Conservation (phyloP, 2,888 invertebrate genomes). For the Plagiodera versicolora region DNA sequence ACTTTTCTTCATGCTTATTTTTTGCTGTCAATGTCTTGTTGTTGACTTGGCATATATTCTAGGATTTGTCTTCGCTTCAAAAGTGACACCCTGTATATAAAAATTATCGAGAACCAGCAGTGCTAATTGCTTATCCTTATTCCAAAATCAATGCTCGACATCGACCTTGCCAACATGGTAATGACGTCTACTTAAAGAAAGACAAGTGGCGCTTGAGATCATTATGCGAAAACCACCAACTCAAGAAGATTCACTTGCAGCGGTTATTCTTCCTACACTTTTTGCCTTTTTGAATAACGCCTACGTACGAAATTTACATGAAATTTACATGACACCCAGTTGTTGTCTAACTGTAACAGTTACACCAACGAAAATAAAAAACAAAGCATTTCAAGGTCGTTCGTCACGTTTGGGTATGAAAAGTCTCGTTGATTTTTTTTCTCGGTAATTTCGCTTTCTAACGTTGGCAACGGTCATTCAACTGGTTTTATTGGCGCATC, state of each 20-base stretch:
- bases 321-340: neutral
- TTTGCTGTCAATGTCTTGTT: too few species aligned
- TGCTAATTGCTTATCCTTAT: too few species aligned
- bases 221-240: neutral
- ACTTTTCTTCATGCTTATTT: too few species aligned
- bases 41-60: too few species aligned
- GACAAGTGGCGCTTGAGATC: neutral
- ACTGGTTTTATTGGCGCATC: neutral
- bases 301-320: neutral
- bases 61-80: too few species aligned
- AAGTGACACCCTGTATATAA: too few species aligned
- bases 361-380: neutral
- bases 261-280: neutral
- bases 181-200: too few species aligned
- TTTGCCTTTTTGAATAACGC: neutral
- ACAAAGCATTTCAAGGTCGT: too few species aligned
- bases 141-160: too few species aligned
- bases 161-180: too few species aligned
- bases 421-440: neutral
- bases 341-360: neutral
- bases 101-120: too few species aligned
- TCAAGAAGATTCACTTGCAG: neutral
- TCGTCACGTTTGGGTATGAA: too few species aligned
- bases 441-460: neutral
- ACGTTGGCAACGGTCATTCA: neutral